phyloP scores from a whole-genome alignment of 2,888 invertebrate species.

The Lottia gigantea region DNA sequence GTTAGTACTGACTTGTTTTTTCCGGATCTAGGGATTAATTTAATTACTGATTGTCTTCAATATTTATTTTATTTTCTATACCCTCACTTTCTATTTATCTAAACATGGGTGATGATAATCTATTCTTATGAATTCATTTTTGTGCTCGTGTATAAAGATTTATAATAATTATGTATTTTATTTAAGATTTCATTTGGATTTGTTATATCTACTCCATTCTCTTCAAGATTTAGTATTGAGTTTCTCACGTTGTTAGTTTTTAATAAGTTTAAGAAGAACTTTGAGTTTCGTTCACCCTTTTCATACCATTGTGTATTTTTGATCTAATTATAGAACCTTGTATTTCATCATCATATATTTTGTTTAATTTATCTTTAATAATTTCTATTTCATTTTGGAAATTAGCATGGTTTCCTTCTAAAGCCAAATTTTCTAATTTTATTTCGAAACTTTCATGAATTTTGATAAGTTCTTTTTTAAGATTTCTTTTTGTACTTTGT shows the following conservation, averaged over 20 bases:
- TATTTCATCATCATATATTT: slow-evolving; percentile 11
- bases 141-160: too few relatives aligned
- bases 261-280: slow-evolving; percentile 13
- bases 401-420: too few relatives aligned
- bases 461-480: too few relatives aligned
- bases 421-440: too few relatives aligned
- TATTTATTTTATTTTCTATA: background rate
- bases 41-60: slow-evolving; percentile 10
- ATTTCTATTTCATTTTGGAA: background rate
- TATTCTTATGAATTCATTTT: too few relatives aligned
- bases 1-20: slow-evolving; percentile 14
- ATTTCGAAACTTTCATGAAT: too few relatives aligned
- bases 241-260: background rate
- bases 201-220: too few relatives aligned
- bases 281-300: slow-evolving; percentile 12
- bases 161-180: too few relatives aligned
- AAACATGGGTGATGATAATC: too few relatives aligned
- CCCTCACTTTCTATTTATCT: too few relatives aligned
- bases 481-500: background rate
- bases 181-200: too few relatives aligned
- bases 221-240: too few relatives aligned
- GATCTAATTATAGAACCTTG: slow-evolving; percentile 15
- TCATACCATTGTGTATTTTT: slow-evolving; percentile 18
- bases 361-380: slow-evolving; percentile 6
- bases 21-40: slow-evolving; percentile 16